These are phyloP conservation scores for Spondyliosoma cantharus DNA, from an alignment of 2,797 vertebrate genomes.

Conservation along the genomic window DNA sequence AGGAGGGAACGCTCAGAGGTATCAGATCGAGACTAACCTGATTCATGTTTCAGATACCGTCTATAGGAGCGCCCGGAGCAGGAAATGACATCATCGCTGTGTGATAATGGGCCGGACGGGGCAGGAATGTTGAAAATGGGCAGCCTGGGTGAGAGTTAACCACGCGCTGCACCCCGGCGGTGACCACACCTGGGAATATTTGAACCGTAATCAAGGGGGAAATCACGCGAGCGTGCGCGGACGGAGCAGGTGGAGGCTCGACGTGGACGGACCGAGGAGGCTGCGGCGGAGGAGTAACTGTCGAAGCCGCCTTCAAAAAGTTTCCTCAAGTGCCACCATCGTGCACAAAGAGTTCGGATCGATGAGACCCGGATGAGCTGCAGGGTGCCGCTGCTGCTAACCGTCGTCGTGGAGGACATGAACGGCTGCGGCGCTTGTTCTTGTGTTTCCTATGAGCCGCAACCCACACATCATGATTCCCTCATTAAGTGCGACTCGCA, in stretches of 20 bases:
- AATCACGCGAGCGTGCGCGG: conserved; percentile 40
- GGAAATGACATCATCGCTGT: conserved; percentile 84
- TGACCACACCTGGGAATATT: conserved; percentile 66
- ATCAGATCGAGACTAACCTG: conserved; percentile 51
- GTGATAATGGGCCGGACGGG: conserved; percentile 70
- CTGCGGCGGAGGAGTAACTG: not conserved
- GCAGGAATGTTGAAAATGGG: conserved; percentile 76
- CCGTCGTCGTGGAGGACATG: conserved; percentile 15
- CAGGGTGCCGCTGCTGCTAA: not conserved
- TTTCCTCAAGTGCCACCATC: not conserved
- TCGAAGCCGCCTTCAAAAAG: conserved; percentile 7
- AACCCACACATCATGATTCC: conserved; percentile 53
- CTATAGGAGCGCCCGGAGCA: conserved; percentile 65
- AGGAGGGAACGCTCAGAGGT: conserved; percentile 33
- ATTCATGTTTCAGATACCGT: conserved; percentile 40
- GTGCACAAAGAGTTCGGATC: not conserved
- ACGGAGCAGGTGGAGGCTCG: conserved; percentile 46
- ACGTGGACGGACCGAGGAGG: conserved; percentile 9
- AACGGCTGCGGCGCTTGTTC: conserved; percentile 3
- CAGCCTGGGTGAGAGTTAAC: conserved; percentile 46
- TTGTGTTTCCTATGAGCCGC: conserved; percentile 34
- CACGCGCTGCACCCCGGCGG: conserved; percentile 36
- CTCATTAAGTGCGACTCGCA: conserved; percentile 58
- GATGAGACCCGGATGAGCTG: not conserved
- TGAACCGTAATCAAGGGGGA: conserved; percentile 47